Evolutionary conservation across 1,140 invertebrate species (phyloP).

Genomic region (Drosophila kurseongensis): DNA sequence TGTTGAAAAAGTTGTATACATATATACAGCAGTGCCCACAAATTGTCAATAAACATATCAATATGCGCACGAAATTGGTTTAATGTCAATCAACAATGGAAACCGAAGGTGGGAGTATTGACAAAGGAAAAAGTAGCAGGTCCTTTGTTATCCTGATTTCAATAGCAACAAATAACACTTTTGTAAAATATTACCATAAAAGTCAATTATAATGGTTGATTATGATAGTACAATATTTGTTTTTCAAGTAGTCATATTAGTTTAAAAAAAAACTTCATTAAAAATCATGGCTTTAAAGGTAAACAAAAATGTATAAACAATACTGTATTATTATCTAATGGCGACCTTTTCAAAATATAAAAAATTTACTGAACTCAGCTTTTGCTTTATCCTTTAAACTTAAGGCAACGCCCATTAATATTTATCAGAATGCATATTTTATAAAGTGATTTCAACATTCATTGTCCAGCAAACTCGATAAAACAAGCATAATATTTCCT

Average conservation of each 20-base stretch:
- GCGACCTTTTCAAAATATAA: too few species aligned
- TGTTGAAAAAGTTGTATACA: neutral
- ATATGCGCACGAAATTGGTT: slow-evolving; percentile 71
- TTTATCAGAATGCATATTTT: slow-evolving; percentile 51
- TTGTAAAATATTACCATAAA: neutral
- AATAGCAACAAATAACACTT: neutral
- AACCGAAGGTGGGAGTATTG: neutral
- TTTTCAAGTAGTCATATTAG: too few species aligned
- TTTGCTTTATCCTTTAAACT: neutral
- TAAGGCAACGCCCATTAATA: slow-evolving; percentile 33
- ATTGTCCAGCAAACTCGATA: slow-evolving; percentile 34
- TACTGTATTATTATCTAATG: too few species aligned
- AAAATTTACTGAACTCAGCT: too few species aligned
- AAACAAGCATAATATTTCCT: slow-evolving; percentile 34
- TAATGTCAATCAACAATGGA: slow-evolving; percentile 66
- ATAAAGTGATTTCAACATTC: slow-evolving; percentile 44
- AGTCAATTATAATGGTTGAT: neutral
- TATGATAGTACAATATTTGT: too few species aligned
- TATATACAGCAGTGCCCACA: neutral
- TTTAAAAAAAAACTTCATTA: too few species aligned
- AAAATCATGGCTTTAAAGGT: too few species aligned
- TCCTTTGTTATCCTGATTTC: neutral
- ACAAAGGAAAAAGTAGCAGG: neutral
- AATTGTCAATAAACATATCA: slow-evolving; percentile 74
- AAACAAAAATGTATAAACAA: too few species aligned